Conservation (phyloP, 2,113 vertebrate species). For the Columba janthina region DNA sequence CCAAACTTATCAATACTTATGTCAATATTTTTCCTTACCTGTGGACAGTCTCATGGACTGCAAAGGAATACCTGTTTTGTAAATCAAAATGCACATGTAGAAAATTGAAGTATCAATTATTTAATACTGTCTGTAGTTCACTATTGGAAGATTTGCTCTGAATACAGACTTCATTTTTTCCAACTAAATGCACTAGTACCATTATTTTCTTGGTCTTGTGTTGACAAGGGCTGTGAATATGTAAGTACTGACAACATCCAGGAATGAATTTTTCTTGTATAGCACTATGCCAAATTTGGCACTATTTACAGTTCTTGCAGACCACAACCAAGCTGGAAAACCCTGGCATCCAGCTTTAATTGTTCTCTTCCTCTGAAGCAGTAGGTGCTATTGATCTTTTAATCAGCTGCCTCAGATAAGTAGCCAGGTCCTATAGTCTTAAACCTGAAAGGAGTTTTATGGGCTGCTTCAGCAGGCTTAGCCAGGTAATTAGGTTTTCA, state of each 20-base stretch:
- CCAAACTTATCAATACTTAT: not conserved
- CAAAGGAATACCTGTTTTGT: not conserved
- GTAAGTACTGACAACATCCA: not conserved
- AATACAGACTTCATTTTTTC: not conserved
- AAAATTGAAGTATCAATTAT: not conserved
- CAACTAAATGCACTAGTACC: not conserved
- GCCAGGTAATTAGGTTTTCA: not conserved
- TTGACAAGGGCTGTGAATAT: not conserved
- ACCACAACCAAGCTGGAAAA: not conserved
- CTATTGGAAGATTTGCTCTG: not conserved
- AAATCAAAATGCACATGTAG: not conserved
- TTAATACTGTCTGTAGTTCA: not conserved
- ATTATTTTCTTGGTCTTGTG: not conserved
- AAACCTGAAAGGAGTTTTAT: not conserved
- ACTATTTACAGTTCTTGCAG: not conserved
- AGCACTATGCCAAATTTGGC: not conserved
- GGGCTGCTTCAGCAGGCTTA: not conserved
- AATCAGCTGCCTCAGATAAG: not conserved
- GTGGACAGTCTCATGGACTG: accelerated
- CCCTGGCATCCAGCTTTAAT: not conserved
- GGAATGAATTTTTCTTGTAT: not conserved
- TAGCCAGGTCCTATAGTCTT: not conserved
- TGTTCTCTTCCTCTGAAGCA: not conserved
- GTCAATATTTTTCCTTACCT: not conserved
- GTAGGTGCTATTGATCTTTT: not conserved